Percentiles rank a stretch among this genome's conserved stretches.
Conservation (phyloP, 2,113 vertebrate species). For the Hystrix brachyura region DNA sequence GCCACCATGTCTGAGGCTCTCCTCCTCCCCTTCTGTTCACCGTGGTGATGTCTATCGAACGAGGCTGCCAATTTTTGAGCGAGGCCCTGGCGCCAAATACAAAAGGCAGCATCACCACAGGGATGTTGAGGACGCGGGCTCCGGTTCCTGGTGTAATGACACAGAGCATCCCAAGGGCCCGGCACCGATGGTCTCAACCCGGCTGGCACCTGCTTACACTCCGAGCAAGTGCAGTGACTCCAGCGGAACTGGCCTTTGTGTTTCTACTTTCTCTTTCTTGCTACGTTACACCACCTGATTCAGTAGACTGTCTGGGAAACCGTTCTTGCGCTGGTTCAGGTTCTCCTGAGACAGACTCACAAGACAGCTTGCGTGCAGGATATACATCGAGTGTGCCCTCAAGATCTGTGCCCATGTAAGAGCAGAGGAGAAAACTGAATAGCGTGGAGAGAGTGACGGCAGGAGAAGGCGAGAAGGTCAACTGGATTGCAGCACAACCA, state of each 20-base stretch:
- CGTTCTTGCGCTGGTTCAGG: background rate
- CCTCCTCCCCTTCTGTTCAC: background rate
- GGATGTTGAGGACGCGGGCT: no score
- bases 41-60: background rate
- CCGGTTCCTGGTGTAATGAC: background rate
- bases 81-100: background rate
- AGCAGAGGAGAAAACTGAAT: background rate
- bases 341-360: background rate
- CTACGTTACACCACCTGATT: background rate
- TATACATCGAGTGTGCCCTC: rapidly evolving
- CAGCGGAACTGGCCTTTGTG: background rate
- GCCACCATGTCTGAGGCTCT: background rate
- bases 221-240: background rate
- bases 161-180: background rate
- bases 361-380: background rate
- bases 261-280: background rate
- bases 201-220: background rate
- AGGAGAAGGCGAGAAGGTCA: background rate
- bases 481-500: rapidly evolving
- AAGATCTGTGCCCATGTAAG: no score
- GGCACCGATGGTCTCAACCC: background rate
- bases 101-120: background rate
- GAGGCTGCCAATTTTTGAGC: background rate
- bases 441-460: background rate
- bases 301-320: background rate